A percentile compares a stretch with the other conserved stretches of the same genome.
Evolutionary conservation across 2,113 vertebrate species (phyloP).

Genomic region (Pogonocichla stellata): DNA sequence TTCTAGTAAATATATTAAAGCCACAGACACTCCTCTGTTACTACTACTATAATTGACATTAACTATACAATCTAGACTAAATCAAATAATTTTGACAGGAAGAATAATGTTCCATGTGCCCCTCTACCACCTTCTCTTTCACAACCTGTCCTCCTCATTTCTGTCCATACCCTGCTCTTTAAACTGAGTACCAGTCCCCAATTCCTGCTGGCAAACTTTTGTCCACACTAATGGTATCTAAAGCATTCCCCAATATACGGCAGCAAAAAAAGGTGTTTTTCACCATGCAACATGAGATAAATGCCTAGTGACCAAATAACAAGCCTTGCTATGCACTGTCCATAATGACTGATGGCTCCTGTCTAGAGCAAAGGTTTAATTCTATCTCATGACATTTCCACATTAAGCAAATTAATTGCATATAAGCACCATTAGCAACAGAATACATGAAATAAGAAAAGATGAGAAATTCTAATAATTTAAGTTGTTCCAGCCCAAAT

Average conservation of each 20-base stretch:
- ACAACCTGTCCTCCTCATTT: background rate
- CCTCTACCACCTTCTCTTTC: background rate
- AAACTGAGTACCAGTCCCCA: background rate
- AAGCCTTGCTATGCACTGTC: background rate
- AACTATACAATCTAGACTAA: background rate
- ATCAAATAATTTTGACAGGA: too few relatives aligned
- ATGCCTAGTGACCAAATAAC: background rate
- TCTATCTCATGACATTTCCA: background rate
- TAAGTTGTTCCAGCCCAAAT: background rate
- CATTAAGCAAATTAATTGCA: background rate
- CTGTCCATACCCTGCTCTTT: background rate
- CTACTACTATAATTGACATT: background rate
- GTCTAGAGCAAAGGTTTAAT: background rate
- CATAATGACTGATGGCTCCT: background rate
- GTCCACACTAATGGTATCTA: background rate
- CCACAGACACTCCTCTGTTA: background rate
- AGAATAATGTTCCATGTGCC: background rate
- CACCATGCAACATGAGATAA: background rate
- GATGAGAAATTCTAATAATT: background rate
- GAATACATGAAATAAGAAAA: background rate
- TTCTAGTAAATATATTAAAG: background rate
- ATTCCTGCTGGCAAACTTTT: background rate
- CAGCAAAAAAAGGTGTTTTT: background rate
- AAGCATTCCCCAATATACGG: background rate
- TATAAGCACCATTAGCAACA: background rate